Conservation (phyloP, 2,888 invertebrate species). For the Leucophora obtusa region DNA sequence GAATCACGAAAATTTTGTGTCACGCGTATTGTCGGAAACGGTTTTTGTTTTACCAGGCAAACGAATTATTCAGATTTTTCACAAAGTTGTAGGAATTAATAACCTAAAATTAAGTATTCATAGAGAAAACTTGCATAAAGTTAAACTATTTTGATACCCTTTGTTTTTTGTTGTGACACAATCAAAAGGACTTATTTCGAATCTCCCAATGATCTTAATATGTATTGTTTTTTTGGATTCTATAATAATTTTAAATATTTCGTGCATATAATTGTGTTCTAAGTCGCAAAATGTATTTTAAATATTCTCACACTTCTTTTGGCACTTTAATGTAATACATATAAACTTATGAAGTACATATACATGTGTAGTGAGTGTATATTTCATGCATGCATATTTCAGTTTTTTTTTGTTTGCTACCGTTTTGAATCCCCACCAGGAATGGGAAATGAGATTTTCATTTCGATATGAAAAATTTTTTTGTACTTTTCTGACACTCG, state of each 20-base stretch:
- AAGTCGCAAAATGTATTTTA: slow-evolving; percentile 34
- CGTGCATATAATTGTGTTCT: slow-evolving; percentile 60
- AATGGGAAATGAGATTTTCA: no score
- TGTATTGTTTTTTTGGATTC: slow-evolving; percentile 36
- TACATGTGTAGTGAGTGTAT: not conserved
- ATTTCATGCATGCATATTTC: slow-evolving; percentile 6
- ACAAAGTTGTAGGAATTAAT: no score
- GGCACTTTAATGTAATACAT: slow-evolving; percentile 35
- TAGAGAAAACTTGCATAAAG: no score
- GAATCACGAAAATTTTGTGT: no score
- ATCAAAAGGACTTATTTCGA: slow-evolving; percentile 41
- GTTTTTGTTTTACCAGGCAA: no score
- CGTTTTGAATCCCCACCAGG: not conserved
- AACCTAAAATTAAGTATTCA: no score
- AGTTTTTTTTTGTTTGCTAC: not conserved
- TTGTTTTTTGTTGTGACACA: slow-evolving; percentile 15
- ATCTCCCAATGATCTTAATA: slow-evolving; percentile 31
- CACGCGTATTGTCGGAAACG: no score
- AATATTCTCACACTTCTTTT: slow-evolving; percentile 56
- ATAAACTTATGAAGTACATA: no score
- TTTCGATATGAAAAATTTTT: no score
- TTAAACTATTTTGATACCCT: not conserved
- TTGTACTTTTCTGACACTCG: no score
- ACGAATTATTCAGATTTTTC: no score
- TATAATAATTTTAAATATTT: slow-evolving; percentile 46